Evolutionary conservation across 1,140 invertebrate genomes (phyloP).

Genomic region (Listronotus oregonensis): DNA sequence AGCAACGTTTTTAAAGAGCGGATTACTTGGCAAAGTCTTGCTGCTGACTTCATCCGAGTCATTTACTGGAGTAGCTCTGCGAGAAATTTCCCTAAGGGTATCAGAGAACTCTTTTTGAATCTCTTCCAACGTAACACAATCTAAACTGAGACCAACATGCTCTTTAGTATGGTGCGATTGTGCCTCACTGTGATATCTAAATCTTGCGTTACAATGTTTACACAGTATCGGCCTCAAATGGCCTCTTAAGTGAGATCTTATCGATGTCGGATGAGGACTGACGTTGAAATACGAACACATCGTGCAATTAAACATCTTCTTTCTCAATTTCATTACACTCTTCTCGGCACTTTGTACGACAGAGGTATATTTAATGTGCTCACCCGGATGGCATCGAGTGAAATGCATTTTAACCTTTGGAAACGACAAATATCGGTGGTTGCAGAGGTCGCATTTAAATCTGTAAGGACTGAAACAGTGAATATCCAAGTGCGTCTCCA

Average conservation of each 20-base stretch:
- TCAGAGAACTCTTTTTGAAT: constrained; percentile 11
- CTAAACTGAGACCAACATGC: constrained; percentile 3
- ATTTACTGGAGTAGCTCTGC: background rate
- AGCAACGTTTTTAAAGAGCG: constrained; percentile 26
- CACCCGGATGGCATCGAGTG: constrained; percentile 16
- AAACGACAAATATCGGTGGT: constrained; percentile 25
- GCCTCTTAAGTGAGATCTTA: constrained; percentile 37
- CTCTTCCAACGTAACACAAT: constrained; percentile 4
- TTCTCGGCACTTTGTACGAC: constrained; percentile 3
- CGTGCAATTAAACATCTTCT: constrained; percentile 29
- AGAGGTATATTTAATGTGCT: constrained; percentile 13
- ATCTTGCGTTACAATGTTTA: constrained; percentile 32
- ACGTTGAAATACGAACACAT: constrained; percentile 31
- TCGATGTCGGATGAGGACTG: background rate
- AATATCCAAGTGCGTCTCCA: constrained; percentile 12
- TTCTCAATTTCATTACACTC: constrained; percentile 2
- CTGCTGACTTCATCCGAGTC: background rate
- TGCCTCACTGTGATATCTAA: constrained; percentile 16
- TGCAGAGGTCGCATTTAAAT: constrained; percentile 34
- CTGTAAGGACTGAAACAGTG: constrained; percentile 24
- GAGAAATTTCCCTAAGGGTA: constrained; percentile 10
- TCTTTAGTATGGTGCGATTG: constrained; percentile 19
- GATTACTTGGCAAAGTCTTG: too few species aligned
- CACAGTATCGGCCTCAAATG: constrained; percentile 40
- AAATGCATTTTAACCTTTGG: constrained; percentile 30